phyloP scores from a whole-genome alignment of 2,888 invertebrate species.

The Imbricaverruca yamaguchii region DNA sequence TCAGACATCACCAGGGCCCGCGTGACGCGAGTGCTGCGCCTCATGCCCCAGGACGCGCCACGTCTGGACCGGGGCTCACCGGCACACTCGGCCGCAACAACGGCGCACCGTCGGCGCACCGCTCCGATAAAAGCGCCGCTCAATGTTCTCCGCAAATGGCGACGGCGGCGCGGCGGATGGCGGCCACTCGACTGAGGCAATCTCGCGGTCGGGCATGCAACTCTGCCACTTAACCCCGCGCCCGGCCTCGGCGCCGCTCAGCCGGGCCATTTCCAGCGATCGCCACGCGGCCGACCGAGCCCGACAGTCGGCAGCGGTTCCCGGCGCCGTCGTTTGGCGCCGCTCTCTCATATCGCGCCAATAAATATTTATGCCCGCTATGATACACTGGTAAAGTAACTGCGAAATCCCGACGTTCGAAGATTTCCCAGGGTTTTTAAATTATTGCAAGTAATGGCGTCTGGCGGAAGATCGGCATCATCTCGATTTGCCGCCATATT shows the following conservation, averaged over 20 bases:
- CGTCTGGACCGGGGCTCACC: no score
- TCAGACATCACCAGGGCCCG: no score
- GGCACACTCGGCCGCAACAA: no score
- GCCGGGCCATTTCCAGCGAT: neutral
- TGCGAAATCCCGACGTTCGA: neutral
- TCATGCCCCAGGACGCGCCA: no score
- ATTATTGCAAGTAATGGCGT: conserved; percentile 16
- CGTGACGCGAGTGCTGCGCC: no score
- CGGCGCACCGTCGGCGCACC: no score
- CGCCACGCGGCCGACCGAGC: neutral
- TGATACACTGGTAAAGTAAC: neutral
- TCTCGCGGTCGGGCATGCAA: neutral
- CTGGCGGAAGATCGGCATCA: neutral
- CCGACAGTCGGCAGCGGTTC: neutral
- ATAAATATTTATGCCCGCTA: conserved; percentile 16
- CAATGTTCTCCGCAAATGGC: no score
- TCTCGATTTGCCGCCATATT: conserved; percentile 13
- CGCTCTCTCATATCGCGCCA: conserved; percentile 4
- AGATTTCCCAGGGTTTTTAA: conserved; percentile 18
- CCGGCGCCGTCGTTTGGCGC: neutral
- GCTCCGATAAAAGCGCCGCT: no score
- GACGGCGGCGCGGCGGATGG: no score
- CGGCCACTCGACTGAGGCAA: neutral
- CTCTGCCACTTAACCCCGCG: neutral
- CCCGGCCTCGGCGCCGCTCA: neutral